Evolutionary conservation across 1,140 invertebrate genomes (phyloP), one percentile per base, ranked within the genome.

Genomic region (Eufriesea mexicana): DNA sequence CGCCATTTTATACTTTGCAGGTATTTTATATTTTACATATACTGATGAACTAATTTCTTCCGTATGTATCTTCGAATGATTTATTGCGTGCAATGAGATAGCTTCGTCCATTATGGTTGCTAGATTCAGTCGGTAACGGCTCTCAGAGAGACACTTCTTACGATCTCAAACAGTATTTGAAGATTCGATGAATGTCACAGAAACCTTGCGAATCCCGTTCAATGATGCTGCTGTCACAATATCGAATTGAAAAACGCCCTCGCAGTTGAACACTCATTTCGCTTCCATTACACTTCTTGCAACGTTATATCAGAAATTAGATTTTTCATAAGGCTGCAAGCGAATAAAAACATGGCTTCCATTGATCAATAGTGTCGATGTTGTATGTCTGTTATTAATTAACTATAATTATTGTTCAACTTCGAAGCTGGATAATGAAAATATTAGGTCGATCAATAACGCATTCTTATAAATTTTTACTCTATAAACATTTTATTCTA

Each of bases 231-330:
- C 35, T 54, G 28, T 51, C 75, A 47, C 20, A 66, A 64, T 20
- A 77, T 4, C 20, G 18, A 77, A 77, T 54, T 66, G 49, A 76
- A 51, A 76, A 59, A 42, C 18, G 54, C 16, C 16, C 14, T 70
- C 14, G n/a, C 49, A 5, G 67, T 72, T 61, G 57, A 76, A 35
- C 45, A 10, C 4, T n/a, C 25, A 18, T 71, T 54, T 12, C 9
- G 20, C 14, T 20, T 10, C 6, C 49, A 2, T 47, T 9, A n/a
- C 20, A 20, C 66, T 23, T 18, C 23, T 23, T 20, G 4, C 0
- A 12, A 51, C 20, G 20, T 2, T 45, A 16, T 25, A 16, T 35
- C 57, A 5, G 20, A 28, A 66, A 76, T 49, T 28, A 28, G 10
- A 42, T 66, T 67, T 54, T 49, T 42, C 20, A 61, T 25, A 72